These are phyloP conservation scores for Drosophila borborema DNA, from an alignment of 2,888 invertebrate genomes.

Conservation along the genomic window DNA sequence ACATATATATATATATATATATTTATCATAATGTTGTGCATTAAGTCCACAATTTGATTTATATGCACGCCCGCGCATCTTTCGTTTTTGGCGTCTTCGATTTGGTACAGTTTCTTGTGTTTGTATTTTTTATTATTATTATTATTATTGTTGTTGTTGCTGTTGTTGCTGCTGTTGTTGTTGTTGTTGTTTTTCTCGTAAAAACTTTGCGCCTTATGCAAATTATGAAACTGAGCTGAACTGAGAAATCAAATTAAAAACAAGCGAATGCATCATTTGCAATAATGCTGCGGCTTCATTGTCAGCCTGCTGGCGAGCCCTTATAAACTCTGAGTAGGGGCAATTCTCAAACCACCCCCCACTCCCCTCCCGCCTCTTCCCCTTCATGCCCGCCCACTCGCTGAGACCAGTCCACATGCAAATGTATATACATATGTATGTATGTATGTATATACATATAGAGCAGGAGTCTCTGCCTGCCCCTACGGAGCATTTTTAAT, in stretches of 20 bases:
- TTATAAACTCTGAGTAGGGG: constrained; percentile 14
- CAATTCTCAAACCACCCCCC: not conserved
- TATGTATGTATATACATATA: not conserved
- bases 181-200: constrained; percentile 38
- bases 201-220: constrained; percentile 50
- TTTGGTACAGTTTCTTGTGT: constrained; percentile 26
- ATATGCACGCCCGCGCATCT: constrained; percentile 83
- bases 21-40: constrained; percentile 29
- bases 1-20: not conserved
- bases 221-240: constrained; percentile 40
- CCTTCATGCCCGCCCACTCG: no score
- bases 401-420: not conserved
- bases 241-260: constrained; percentile 71
- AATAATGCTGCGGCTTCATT: constrained; percentile 26
- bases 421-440: not conserved
- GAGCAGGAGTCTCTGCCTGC: constrained; percentile 34
- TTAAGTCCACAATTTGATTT: constrained; percentile 83
- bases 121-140: no score
- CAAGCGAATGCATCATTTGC: constrained; percentile 63
- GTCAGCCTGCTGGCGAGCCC: constrained; percentile 28
- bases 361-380: not conserved
- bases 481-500: constrained; percentile 77
- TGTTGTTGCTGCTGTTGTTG: constrained; percentile 10
- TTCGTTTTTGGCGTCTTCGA: constrained; percentile 48
- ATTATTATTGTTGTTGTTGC: no score